Base-by-base conservation (phyloP, 2,888 invertebrate genomes). In the Bembecia ichneumoniformis region DNA sequence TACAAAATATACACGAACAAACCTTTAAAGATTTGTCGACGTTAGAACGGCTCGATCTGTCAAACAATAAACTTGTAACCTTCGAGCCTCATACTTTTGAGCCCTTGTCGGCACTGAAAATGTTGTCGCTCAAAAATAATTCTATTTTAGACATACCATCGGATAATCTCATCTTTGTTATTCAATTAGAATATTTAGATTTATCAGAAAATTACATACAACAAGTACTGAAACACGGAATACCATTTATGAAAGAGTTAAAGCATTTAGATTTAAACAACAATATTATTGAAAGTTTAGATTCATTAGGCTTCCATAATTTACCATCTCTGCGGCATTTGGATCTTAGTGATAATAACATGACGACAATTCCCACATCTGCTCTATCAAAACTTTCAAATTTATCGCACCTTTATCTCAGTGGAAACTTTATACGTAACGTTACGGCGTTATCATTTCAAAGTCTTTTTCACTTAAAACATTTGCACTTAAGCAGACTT, bases 301-400 rank as follows among this genome's bases (percentile, higher is more conserved):
- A 92, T 73, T 89, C 91, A 59, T 89, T 91, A 56, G 92, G 94
- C 47, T 92, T 96, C 60, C 91, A 93, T 59, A 93, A 93, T 51
- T 82, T 96, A 49, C 90, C 91, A 48, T 90, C 92, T 46, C 77
- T 97, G 46, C 91, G 92, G 54, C 89, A 90, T 63, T 88, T 96
- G 63, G 92, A 94, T 76, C 81, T 96, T 55, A 92, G 93, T 56
- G 92, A 94, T 71, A 96, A 96, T 77, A 93, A 94, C 74, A 89
- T 97, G 70, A 92, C 93, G 60, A 86, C 89, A 46, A 87, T 96
- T 58, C 95, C 95, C 57, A 94, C 94, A 47, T 88, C 89, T 52
- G 92, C 94, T 53, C 82, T 96, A 54, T 90, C 94, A 35, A 93
- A 93, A 81, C 83, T 96, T 70, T 90, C 92, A 54, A 92, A 93